Base-by-base conservation (phyloP, 37 sponge, comb jelly and placozoan species). In the Trichoplax adhaerens region DNA sequence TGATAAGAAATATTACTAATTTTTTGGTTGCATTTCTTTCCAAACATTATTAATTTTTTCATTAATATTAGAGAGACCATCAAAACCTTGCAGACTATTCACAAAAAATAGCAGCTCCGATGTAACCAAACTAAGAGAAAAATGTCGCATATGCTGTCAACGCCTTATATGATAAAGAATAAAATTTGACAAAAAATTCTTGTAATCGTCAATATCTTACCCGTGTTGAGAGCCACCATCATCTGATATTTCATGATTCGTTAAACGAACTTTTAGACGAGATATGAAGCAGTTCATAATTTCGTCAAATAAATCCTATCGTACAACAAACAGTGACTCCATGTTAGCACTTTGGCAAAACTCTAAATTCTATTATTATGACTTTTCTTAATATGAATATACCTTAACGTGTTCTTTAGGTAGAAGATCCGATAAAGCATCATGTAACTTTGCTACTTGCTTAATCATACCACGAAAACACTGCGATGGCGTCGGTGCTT, bases 201-300 rank as follows among this genome's bases (percentile, higher is more conserved):
- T 48, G 50, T 7, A n/a, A 10, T 8, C 48, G 69, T 7, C 69
- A n/a, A 48, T 51, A 67, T 7, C 74, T 58, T 66, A 88, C 89
- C 89, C 89, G 54, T 88, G 89, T 58, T 79, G 82, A 52, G 89
- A 79, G 73, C 86, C 84, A 65, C 89, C 89, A 81, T 88, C 84
- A 73, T 88, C 84, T 47, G 85, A 77, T 68, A 88, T 84, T 8
- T 77, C 79, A 5, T 76, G 62, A 10, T 55, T 59, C 0, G n/a
- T 66, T 29, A 90, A 65, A 54, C 77, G 76, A 53, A 55, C 57
- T 50, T 73, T 77, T 3, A 90, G 47, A 53, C 66, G 58, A 0
- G 49, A 58, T 48, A 73, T 75, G 57, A 90, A 80, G 2, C 74
- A 61, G 52, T 77, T 62, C 70, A 84, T 84, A 12, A 90, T 78